Evolutionary conservation across 2,888 invertebrate genomes (phyloP).

Genomic region (Stenodera caucasica): DNA sequence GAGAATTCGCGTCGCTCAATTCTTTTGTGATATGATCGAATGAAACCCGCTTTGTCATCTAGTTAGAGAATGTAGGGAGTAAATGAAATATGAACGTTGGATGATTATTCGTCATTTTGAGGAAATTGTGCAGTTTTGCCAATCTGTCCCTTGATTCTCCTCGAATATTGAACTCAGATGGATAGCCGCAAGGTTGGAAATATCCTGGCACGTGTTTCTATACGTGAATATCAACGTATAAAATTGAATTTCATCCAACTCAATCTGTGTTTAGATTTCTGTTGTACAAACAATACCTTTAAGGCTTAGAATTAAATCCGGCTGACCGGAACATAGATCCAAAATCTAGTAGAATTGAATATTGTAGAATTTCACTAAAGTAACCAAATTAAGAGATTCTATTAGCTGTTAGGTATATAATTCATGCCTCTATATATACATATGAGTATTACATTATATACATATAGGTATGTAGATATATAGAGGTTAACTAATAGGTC

Average conservation of each 20-base stretch:
- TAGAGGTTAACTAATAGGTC: conserved; percentile 31
- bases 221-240: conserved; percentile 43
- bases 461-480: conserved; percentile 28
- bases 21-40: conserved; percentile 9
- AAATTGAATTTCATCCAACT: conserved; percentile 43
- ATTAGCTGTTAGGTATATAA: not conserved
- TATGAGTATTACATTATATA: too few species aligned
- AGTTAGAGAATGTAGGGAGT: not conserved
- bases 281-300: conserved; percentile 34
- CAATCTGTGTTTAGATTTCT: conserved; percentile 43
- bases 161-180: conserved; percentile 32
- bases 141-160: conserved; percentile 18
- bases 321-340: conserved; percentile 37
- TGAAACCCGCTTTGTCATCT: conserved; percentile 8
- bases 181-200: conserved; percentile 32
- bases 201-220: conserved; percentile 40
- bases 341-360: too few species aligned
- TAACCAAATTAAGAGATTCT: too few species aligned
- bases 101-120: too few species aligned
- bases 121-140: conserved; percentile 9
- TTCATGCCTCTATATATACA: not conserved
- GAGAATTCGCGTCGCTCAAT: too few species aligned
- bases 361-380: too few species aligned
- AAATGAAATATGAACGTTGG: not conserved
- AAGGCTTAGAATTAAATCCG: conserved; percentile 46